Evolutionary conservation across 1,140 invertebrate species (phyloP).

Genomic region (Scaptodrosophila lebanonensis): DNA sequence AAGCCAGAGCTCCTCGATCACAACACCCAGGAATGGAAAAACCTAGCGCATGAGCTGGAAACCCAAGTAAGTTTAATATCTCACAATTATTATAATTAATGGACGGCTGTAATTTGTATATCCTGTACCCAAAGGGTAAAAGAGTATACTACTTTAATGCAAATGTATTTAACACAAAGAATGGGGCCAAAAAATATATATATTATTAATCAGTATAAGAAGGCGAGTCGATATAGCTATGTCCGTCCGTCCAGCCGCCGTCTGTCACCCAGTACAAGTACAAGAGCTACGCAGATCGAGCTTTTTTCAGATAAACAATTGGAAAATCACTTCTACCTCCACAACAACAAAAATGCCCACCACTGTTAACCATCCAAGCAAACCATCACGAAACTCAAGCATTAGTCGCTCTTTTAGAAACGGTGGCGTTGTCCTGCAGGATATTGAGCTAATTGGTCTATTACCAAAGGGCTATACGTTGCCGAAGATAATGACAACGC

Average conservation of each 20-base stretch:
- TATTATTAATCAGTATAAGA: too few relatives aligned
- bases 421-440: constrained; percentile 48
- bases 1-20: constrained; percentile 89
- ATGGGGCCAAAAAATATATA: too few relatives aligned
- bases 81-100: too few relatives aligned
- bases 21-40: constrained; percentile 91
- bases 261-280: too few relatives aligned
- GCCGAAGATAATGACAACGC: constrained; percentile 77
- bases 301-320: too few relatives aligned
- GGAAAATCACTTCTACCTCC: constrained; percentile 78
- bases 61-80: constrained; percentile 83
- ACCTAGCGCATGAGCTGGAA: constrained; percentile 87
- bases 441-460: constrained; percentile 78
- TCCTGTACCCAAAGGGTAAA: too few relatives aligned
- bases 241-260: too few relatives aligned
- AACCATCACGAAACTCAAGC: constrained; percentile 68
- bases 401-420: constrained; percentile 74
- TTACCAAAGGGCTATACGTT: constrained; percentile 82
- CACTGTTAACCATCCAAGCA: constrained; percentile 20
- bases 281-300: too few relatives aligned
- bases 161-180: too few relatives aligned
- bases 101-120: too few relatives aligned
- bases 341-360: constrained; percentile 77
- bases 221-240: too few relatives aligned
- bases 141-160: too few relatives aligned